Evolutionary conservation across 2,888 invertebrate genomes (phyloP).

Genomic region (Drosophila mimica): DNA sequence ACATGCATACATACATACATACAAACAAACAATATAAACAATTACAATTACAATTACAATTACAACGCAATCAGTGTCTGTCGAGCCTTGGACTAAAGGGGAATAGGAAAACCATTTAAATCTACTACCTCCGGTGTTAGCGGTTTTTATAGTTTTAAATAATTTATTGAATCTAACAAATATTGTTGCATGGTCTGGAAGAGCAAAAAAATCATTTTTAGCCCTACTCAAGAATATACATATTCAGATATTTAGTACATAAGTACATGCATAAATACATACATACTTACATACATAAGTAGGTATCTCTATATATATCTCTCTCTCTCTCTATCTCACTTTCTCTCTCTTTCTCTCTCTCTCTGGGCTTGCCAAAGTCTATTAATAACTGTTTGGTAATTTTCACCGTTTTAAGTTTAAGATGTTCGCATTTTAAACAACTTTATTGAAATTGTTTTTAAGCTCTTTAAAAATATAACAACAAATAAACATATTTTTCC

Average conservation of each 20-base stretch:
- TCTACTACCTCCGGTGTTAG: slow-evolving; percentile 56
- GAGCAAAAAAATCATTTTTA: slow-evolving; percentile 25
- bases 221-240: slow-evolving; percentile 24
- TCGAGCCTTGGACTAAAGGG: slow-evolving; percentile 15
- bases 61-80: slow-evolving; percentile 34
- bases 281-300: slow-evolving; percentile 9
- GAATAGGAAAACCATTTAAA: slow-evolving; percentile 32
- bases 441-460: slow-evolving; percentile 19
- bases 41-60: neutral
- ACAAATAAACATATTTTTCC: slow-evolving; percentile 21
- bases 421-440: slow-evolving; percentile 19
- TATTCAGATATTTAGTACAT: slow-evolving; percentile 30
- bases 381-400: slow-evolving; percentile 28
- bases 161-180: slow-evolving; percentile 45
- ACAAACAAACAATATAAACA: slow-evolving; percentile 2
- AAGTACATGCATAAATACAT: slow-evolving; percentile 7
- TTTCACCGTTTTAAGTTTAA: slow-evolving; percentile 12
- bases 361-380: slow-evolving; percentile 22
- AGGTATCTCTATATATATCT: slow-evolving; percentile 10
- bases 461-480: slow-evolving; percentile 3
- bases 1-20: slow-evolving; percentile 1
- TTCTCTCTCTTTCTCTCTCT: neutral
- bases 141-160: slow-evolving; percentile 52
- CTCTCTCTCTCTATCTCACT: slow-evolving; percentile 14
- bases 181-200: slow-evolving; percentile 22